Evolutionary conservation across 2,113 vertebrate species (phyloP).

Genomic region (Actenoides hombroni): DNA sequence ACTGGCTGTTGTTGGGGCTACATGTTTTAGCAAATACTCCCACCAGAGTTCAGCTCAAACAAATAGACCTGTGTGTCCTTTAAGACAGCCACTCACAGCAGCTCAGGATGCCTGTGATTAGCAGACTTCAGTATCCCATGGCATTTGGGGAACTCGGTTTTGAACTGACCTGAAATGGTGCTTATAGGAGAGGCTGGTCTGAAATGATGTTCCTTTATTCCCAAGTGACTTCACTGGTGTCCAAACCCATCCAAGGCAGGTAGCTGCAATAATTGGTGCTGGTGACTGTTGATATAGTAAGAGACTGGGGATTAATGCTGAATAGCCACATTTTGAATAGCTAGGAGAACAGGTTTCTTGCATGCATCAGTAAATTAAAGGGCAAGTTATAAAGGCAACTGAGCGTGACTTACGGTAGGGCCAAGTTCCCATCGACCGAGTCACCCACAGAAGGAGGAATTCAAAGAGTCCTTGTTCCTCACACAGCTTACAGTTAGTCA

Average conservation of each 20-base stretch:
- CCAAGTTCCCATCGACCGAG: slow-evolving; percentile 22
- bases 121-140: neutral
- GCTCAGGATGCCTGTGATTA: neutral
- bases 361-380: slow-evolving; percentile 13
- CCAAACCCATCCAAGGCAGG: neutral
- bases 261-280: slow-evolving; percentile 5
- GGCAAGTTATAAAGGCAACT: slow-evolving; percentile 23
- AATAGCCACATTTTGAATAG: neutral
- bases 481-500: neutral
- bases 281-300: neutral
- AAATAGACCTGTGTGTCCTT: neutral
- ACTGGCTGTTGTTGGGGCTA: neutral
- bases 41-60: neutral
- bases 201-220: neutral
- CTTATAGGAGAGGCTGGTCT: neutral
- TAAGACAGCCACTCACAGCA: neutral
- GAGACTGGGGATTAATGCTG: neutral
- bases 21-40: neutral
- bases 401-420: neutral
- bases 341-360: slow-evolving; percentile 45
- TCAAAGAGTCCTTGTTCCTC: neutral
- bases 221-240: neutral
- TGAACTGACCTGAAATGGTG: neutral
- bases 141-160: neutral
- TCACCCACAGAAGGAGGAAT: neutral